Base-by-base conservation (phyloP, 2,113 vertebrate species). In the Myiozetetes cayanensis region DNA sequence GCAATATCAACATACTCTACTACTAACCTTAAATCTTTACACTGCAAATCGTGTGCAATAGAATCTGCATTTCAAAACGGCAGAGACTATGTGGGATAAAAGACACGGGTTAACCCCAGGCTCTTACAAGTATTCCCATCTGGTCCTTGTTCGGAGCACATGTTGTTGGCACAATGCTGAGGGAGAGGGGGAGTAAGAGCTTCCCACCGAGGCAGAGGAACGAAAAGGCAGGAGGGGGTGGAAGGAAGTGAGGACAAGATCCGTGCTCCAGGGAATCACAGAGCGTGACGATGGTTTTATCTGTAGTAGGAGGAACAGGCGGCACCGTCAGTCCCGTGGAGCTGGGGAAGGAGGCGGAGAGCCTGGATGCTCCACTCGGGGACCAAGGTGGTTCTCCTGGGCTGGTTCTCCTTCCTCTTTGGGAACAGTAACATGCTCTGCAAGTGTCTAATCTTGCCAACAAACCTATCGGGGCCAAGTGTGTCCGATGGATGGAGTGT, bases 121-220 rank as follows among this genome's bases (percentile, higher is more conserved):
- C 78, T 93, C 78, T 62, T 87, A 68, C 66, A 35, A 37, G 78
- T 70, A 79, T 85, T 94, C 90, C 71, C 86, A 80, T 93, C 72
- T 94, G 93, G 78, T 79, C 35, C 41, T 68, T 82, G 58, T 83
- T 93, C 67, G 22, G 37, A 94, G 62, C 66, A 8, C 74, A 18
- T 67, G 85, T 59, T 81, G 56, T 82, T 94, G 91, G 89, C 91
- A 91, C n/a, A 47, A 22, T 35, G 53, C 8, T 31, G 49, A 82
- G 71, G 62, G 91, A 94, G 94, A 90, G 81, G 85, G 66, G 78
- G 85, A 73, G 90, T 67, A 56, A 73, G 78, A 85, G 74, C 88
- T 95, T 94, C 85, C 88, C 82, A 73, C 78, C 1, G 2, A 62
- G 55, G 82, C 30, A 71, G 83, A 80, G 79, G 72, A 95, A 76